phyloP scores from a whole-genome alignment of 1,140 invertebrate species.

The Drosophila orena region DNA sequence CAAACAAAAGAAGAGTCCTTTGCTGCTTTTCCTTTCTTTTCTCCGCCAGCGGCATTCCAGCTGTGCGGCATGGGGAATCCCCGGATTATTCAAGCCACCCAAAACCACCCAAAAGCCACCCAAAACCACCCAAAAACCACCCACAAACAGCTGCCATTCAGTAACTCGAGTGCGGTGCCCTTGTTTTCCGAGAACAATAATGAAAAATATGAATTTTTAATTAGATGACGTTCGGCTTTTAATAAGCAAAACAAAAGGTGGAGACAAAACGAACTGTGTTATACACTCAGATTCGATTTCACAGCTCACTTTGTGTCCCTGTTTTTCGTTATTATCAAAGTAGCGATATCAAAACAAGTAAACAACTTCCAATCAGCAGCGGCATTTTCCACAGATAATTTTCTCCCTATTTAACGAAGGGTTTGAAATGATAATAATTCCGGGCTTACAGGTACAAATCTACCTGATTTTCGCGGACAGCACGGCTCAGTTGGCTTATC shows the following conservation, averaged over 20 bases:
- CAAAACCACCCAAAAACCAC: neutral
- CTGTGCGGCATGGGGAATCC: conserved; percentile 29
- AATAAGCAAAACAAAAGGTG: conserved; percentile 35
- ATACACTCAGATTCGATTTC: conserved; percentile 27
- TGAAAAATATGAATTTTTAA: conserved; percentile 77
- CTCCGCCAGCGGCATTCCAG: conserved; percentile 17
- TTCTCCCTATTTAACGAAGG: conserved; percentile 4
- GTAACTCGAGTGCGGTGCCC: conserved; percentile 31
- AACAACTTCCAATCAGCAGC: conserved; percentile 24
- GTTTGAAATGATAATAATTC: conserved; percentile 30
- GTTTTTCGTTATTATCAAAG: neutral
- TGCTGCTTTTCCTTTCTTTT: neutral
- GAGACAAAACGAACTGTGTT: conserved; percentile 14
- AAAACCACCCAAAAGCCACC: neutral
- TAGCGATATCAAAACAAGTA: conserved; percentile 4
- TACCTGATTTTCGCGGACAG: conserved; percentile 18
- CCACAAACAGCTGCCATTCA: conserved; percentile 23
- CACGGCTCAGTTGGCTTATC: conserved; percentile 10
- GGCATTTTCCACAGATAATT: conserved; percentile 14
- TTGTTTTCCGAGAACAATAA: conserved; percentile 70
- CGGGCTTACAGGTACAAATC: conserved; percentile 20
- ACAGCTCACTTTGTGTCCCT: neutral
- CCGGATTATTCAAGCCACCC: neutral
- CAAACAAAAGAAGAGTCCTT: conserved; percentile 44
- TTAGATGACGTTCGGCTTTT: conserved; percentile 72